These are phyloP conservation scores for Ichneumon xanthorius DNA, from an alignment of 2,888 invertebrate species.

Conservation along the genomic window DNA sequence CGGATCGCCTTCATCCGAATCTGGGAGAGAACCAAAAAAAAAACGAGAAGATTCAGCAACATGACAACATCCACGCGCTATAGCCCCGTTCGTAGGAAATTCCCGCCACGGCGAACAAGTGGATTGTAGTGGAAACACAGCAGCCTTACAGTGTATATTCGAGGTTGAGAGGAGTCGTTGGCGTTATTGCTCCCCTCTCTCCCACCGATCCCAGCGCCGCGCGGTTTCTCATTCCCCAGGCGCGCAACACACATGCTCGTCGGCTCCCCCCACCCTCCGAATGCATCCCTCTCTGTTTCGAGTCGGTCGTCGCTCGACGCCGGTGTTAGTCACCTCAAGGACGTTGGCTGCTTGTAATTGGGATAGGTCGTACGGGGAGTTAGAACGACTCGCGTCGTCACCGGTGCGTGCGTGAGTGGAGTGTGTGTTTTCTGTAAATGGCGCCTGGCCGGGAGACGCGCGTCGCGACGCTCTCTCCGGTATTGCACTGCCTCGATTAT, in stretches of 20 bases:
- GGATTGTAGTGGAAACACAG: conserved; percentile 1
- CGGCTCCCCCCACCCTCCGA: conserved; percentile 56
- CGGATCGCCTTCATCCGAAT: conserved; percentile 9
- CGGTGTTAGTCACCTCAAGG: conserved; percentile 82
- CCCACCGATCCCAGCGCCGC: conserved; percentile 60
- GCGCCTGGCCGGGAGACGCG: conserved; percentile 78
- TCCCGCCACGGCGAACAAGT: conserved; percentile 41
- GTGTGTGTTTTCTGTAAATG: conserved; percentile 76
- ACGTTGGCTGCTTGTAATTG: conserved; percentile 80
- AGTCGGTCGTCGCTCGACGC: conserved; percentile 65
- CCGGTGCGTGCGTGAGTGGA: conserved; percentile 73
- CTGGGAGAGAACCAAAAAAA: neutral
- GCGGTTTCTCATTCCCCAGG: conserved; percentile 65
- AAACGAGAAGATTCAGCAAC: neutral
- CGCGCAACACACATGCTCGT: conserved; percentile 65
- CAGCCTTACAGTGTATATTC: neutral
- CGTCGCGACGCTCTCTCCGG: conserved; percentile 72
- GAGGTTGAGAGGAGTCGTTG: conserved; percentile 34
- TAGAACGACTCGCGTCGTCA: conserved; percentile 56
- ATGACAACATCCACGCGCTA: conserved; percentile 29
- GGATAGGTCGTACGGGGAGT: conserved; percentile 82
- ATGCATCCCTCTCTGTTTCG: conserved; percentile 70
- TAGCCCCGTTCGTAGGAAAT: conserved; percentile 35
- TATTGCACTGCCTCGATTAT: conserved; percentile 15
- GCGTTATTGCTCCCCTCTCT: conserved; percentile 18